These are phyloP conservation scores for Drosophila sordidapex DNA, from an alignment of 2,888 invertebrate genomes.

Conservation along the genomic window DNA sequence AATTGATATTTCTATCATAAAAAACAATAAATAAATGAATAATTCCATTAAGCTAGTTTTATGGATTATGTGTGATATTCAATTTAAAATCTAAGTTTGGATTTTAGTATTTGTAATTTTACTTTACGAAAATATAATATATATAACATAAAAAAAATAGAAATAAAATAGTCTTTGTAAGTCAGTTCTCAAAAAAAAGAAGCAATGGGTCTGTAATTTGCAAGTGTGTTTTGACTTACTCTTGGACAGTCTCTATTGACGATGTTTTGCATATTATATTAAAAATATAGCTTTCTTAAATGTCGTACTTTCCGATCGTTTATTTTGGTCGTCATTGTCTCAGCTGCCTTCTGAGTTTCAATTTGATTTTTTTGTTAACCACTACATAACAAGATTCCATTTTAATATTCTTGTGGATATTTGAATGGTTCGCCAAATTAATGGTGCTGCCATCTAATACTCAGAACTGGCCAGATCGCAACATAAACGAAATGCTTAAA, in stretches of 20 bases:
- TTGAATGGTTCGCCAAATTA: neutral
- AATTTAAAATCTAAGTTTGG: neutral
- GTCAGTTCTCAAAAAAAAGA: too few species aligned
- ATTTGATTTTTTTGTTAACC: neutral
- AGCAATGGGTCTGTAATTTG: neutral
- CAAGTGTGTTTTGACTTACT: neutral
- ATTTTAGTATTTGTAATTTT: neutral
- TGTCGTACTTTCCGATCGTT: neutral
- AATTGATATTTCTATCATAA: too few species aligned
- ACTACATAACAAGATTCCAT: neutral
- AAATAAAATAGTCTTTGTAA: too few species aligned
- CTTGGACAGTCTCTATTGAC: neutral
- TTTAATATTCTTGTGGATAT: neutral
- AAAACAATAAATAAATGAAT: too few species aligned
- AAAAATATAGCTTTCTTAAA: neutral
- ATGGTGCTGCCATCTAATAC: slow-evolving; percentile 27
- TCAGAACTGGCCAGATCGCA: neutral
- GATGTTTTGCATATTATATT: neutral
- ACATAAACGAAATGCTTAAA: too few species aligned
- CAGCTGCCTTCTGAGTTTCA: neutral
- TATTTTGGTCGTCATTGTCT: neutral
- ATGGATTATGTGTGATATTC: neutral
- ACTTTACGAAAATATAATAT: neutral
- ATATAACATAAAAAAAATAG: too few species aligned
- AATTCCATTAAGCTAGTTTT: neutral